These are phyloP conservation scores for Clarias pachynema DNA, from an alignment of 2,797 vertebrate genomes.

Conservation along the genomic window DNA sequence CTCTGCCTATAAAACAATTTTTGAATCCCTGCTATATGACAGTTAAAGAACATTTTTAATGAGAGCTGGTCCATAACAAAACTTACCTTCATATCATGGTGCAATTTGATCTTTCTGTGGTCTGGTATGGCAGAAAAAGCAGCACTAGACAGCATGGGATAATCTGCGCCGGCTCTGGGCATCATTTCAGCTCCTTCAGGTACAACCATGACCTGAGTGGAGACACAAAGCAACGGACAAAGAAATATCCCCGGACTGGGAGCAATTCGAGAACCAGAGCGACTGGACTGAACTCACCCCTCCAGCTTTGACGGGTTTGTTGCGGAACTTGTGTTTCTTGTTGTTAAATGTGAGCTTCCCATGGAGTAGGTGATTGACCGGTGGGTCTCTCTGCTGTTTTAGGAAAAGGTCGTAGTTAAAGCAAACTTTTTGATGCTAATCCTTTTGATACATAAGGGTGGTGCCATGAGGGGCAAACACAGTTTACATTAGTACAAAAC, in stretches of 20 bases:
- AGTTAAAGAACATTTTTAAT: background rate
- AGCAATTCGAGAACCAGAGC: conserved; percentile 27
- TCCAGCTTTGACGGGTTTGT: conserved; percentile 90
- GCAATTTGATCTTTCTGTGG: conserved; percentile 94
- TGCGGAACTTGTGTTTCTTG: conserved; percentile 93
- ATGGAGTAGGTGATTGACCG: conserved; percentile 94
- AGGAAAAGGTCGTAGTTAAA: conserved; percentile 97
- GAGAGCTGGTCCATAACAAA: background rate
- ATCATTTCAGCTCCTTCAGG: conserved; percentile 91
- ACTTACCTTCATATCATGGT: conserved; percentile 93
- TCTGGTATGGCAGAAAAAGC: conserved; percentile 96
- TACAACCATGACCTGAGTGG: conserved; percentile 89
- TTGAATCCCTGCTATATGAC: background rate
- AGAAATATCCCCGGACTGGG: background rate
- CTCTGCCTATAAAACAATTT: background rate
- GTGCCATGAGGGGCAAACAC: background rate
- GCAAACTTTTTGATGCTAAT: conserved; percentile 87
- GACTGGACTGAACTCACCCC: conserved; percentile 80
- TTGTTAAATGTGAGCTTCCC: conserved; percentile 99
- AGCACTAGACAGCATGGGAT: conserved; percentile 94
- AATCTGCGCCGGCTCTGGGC: conserved; percentile 92
- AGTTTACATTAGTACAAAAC: background rate
- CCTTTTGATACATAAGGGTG: conserved; percentile 67
- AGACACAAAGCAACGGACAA: background rate
- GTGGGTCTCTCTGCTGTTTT: conserved; percentile 94